These are phyloP conservation scores for Isoperla grammatica DNA, from an alignment of 2,888 invertebrate genomes.

Conservation along the genomic window DNA sequence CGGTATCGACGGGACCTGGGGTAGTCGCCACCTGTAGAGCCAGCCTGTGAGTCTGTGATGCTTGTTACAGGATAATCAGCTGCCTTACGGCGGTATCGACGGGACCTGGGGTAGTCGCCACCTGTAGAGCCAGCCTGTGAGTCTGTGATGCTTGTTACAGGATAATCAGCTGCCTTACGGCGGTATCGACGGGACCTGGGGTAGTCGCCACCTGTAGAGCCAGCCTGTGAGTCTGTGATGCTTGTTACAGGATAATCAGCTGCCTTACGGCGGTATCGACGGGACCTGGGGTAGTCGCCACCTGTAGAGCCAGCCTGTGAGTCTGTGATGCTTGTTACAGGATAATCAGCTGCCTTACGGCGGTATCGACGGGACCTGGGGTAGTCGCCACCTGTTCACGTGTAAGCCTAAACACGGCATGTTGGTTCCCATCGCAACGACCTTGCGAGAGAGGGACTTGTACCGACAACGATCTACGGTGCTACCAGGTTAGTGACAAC, in stretches of 20 bases:
- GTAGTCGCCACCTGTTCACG: conserved; percentile 35
- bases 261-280: conserved; percentile 38
- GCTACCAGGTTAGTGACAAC: no score
- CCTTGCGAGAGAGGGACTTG: conserved; percentile 25
- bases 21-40: no score
- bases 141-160: conserved; percentile 32
- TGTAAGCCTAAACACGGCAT: conserved; percentile 37
- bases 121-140: no score
- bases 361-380: conserved; percentile 39
- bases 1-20: no score
- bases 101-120: conserved; percentile 36
- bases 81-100: conserved; percentile 38
- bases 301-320: conserved; percentile 21
- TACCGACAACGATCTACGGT: no score
- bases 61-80: conserved; percentile 34
- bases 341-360: conserved; percentile 37
- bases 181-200: conserved; percentile 38
- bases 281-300: conserved; percentile 37
- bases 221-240: background rate
- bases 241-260: conserved; percentile 34
- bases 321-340: conserved; percentile 26
- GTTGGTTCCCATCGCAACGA: conserved; percentile 35
- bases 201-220: conserved; percentile 26
- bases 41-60: no score
- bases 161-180: conserved; percentile 37